Percentiles rank a stretch among this genome's conserved stretches.
Conservation (phyloP, 2,888 invertebrate genomes). For the Protodeltote pygarga region DNA sequence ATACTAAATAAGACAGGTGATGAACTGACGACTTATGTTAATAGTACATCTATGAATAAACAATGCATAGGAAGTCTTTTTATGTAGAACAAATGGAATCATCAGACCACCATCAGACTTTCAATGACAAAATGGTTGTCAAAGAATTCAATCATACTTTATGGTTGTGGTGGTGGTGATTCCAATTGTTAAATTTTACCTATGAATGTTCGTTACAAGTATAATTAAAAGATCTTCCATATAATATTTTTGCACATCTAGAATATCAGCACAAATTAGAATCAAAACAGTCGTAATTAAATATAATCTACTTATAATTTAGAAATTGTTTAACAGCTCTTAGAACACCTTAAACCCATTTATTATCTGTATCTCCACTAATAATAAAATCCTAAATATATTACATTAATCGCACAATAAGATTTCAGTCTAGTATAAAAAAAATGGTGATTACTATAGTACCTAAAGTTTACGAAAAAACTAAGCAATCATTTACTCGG, state of each 20-base stretch:
- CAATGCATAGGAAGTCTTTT: no score
- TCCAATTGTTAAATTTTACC: no score
- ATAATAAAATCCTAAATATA: background rate
- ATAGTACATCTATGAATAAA: no score
- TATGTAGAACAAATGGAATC: no score
- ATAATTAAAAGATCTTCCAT: constrained; percentile 35
- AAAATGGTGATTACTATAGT: constrained; percentile 39
- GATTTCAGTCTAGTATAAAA: constrained; percentile 11
- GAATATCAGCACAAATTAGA: constrained; percentile 31
- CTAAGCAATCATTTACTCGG: constrained; percentile 41
- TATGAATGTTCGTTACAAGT: background rate
- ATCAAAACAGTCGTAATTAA: constrained; percentile 20
- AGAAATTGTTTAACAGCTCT: constrained; percentile 9
- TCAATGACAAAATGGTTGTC: no score
- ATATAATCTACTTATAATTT: constrained; percentile 17
- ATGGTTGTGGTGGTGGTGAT: no score
- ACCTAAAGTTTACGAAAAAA: constrained; percentile 41
- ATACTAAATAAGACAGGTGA: no score
- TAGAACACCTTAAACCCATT: constrained; percentile 1
- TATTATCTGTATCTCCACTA: background rate
- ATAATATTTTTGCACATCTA: constrained; percentile 43
- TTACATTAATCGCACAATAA: constrained; percentile 12
- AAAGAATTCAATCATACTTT: no score
- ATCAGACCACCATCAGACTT: no score
- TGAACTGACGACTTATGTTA: no score